Evolutionary conservation across 1,140 invertebrate genomes (phyloP), one percentile per base, ranked within the genome.

Genomic region (Drosophila ercepeae): DNA sequence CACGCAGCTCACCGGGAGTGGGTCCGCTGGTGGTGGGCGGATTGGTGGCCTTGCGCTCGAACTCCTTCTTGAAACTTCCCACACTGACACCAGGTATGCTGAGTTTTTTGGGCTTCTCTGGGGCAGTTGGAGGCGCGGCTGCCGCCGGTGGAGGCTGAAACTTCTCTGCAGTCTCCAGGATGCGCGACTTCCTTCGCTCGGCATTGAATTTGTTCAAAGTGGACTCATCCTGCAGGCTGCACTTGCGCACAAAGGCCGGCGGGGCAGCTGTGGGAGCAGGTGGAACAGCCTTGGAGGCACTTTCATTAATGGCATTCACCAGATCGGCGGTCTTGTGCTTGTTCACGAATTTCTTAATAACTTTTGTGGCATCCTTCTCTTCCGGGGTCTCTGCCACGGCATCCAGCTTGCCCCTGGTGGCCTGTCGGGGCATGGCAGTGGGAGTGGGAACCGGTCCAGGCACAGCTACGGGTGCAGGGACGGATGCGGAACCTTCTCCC

Each of bases 21-120:
- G 78, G 82, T 1, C 79, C 92, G 9, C 78, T 92, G 1, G 32
- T 18, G 0, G 73, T 6, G 41, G 79, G 93, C 0, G 93, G 95
- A 29, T 94, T 92, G 72, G 94, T 96, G 21, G 94, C 95, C 92
- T 95, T 94, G 23, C 95, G 92, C 78, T 97, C 96, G 89, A 96
- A 97, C 73, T 96, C 96, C 72, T 95, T 95, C 75, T 96, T 97
- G 52, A 95, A 96, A 83, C 95, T 96, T 54, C 95, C 95, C 1
- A 97, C 96, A 86, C 95, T 96, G 9, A 96, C 95, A 21, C 95
- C 96, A 11, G 96, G 95, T 83, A 97, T 95, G 67, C 95, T 94
- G 1, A 91, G 93, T 82, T 96, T 97, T 88, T 96, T 96, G 11
- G 95, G 94, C 89, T 96, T 96, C 25, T 95, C 91, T 14, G 74